Evolutionary conservation across 2,888 invertebrate genomes (phyloP), one percentile per base, ranked within the genome.

Genomic region (Drepana falcataria): DNA sequence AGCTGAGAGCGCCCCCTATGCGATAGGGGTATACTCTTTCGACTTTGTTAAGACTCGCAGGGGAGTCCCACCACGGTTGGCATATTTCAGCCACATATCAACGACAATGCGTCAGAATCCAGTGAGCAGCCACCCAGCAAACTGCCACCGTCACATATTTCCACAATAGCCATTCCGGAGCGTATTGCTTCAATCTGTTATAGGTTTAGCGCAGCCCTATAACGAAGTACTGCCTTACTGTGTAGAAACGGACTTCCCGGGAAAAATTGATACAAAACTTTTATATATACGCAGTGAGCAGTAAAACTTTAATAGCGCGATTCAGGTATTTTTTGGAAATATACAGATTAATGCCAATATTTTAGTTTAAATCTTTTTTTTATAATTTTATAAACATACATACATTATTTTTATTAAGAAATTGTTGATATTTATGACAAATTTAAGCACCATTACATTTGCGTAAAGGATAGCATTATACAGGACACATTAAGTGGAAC

Each of bases 221-320:
- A 21, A 21, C 21, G 21, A 21, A 21, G 21, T 1, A 21, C 21
- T 21, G 21, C 21, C 21, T 21, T 21, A 21, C 21, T 21, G 21
- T 21, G 21, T 21, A 21, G 21, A 21, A 21, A 1, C 21, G 21
- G 21, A 21, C 21, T 21, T 21, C 21, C 21, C n/a, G n/a, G n/a
- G n/a, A n/a, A n/a, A n/a, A n/a, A n/a, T n/a, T n/a, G n/a, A n/a
- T n/a, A n/a, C n/a, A n/a, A n/a, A n/a, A n/a, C 3, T 41, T 55
- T 51, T 71, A 71, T 71, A 62, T 70, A 71, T 64, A 48, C 60
- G 5, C 63, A 48, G 37, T 2, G 21, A 2, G 7, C 37, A 5
- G 7, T 51, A 69, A 71, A 75, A 76, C 53, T 60, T 66, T 56
- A 48, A 55, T 60, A 68, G 63, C 73, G 79, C 64, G 77, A 71